These are phyloP conservation scores for Ahaetulla prasina DNA, from an alignment of 2,113 vertebrate genomes.

Conservation along the genomic window DNA sequence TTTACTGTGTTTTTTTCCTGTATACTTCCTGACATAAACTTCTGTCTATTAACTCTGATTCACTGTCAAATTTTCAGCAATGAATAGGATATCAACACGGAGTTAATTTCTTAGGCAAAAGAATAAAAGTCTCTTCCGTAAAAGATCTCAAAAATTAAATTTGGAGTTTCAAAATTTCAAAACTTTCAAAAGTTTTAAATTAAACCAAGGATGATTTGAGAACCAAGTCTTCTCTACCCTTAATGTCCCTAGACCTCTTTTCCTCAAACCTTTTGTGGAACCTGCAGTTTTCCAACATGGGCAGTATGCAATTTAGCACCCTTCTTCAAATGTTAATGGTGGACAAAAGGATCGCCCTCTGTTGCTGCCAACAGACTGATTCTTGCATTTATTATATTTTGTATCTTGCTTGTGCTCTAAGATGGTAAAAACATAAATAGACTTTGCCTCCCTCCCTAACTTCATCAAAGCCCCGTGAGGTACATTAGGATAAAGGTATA, in stretches of 20 bases:
- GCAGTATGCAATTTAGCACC: not conserved
- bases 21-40: no score
- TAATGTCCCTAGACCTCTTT: not conserved
- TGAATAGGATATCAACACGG: not conserved
- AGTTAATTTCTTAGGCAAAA: not conserved
- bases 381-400: not conserved
- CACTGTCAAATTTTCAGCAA: not conserved
- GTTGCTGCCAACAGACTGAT: not conserved
- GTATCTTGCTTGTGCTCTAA: not conserved
- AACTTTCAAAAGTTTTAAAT: no score
- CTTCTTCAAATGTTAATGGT: not conserved
- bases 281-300: not conserved
- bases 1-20: not conserved
- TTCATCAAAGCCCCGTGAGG: not conserved
- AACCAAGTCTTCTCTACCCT: not conserved
- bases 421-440: not conserved
- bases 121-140: not conserved
- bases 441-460: not conserved
- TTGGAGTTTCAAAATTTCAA: no score
- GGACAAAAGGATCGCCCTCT: not conserved
- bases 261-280: not conserved
- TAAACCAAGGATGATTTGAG: not conserved
- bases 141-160: not conserved
- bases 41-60: not conserved
- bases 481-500: not conserved